These are phyloP conservation scores for Scrobipalpa atriplicella DNA, from an alignment of 2,888 invertebrate genomes.

Conservation along the genomic window DNA sequence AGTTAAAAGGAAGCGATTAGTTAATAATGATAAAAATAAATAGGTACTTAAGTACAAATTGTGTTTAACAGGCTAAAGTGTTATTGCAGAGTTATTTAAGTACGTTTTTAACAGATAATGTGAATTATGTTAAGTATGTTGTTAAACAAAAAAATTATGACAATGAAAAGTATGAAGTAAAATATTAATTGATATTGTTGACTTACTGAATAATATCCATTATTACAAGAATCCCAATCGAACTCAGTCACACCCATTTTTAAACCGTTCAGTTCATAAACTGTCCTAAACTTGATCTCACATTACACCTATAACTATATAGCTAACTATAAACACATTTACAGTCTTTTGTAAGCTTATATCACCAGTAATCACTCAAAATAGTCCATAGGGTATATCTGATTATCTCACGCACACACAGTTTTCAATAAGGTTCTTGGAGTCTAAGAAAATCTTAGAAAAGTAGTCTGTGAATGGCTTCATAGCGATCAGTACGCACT, in stretches of 20 bases:
- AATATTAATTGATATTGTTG: slow-evolving; percentile 25
- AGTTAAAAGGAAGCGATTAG: neutral
- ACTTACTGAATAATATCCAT: slow-evolving; percentile 78
- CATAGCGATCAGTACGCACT: slow-evolving; percentile 65
- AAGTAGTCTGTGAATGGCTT: slow-evolving; percentile 59
- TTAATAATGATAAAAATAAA: neutral
- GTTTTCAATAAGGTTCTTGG: slow-evolving; percentile 62
- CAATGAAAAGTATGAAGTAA: neutral
- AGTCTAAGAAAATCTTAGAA: slow-evolving; percentile 54
- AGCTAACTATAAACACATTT: slow-evolving; percentile 10
- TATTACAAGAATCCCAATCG: slow-evolving; percentile 77
- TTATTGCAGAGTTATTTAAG: slow-evolving; percentile 45
- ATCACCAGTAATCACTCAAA: slow-evolving; percentile 36
- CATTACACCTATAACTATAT: slow-evolving; percentile 58
- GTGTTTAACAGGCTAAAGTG: slow-evolving; percentile 28
- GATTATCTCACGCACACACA: slow-evolving; percentile 76
- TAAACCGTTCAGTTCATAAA: slow-evolving; percentile 34
- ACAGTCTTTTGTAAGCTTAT: slow-evolving; percentile 29
- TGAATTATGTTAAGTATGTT: neutral
- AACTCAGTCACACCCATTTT: slow-evolving; percentile 79
- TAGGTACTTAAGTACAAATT: too few relatives aligned
- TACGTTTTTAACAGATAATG: neutral
- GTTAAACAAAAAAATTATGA: neutral
- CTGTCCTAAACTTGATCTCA: slow-evolving; percentile 42
- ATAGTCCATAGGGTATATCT: slow-evolving; percentile 50